These are phyloP conservation scores for Argynnis bischoffii DNA, from an alignment of 2,888 invertebrate genomes.

Conservation along the genomic window DNA sequence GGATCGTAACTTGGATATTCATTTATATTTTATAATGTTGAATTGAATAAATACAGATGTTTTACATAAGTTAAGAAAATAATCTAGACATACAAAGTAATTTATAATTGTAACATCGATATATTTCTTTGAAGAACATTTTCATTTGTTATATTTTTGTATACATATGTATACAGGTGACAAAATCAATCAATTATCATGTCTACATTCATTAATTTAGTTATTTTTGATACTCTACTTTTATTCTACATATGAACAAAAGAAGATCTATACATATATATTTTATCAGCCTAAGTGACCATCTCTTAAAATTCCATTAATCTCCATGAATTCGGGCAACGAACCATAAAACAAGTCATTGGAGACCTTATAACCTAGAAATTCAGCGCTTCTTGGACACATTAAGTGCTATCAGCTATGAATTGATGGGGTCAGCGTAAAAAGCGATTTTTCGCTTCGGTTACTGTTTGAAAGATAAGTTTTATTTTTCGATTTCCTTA, in stretches of 20 bases:
- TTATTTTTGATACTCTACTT: no score
- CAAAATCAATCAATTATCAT: no score
- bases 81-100: background rate
- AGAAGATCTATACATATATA: no score
- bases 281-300: no score
- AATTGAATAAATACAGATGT: background rate
- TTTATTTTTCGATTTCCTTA: background rate
- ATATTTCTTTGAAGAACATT: no score
- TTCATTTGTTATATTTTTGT: no score
- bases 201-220: no score
- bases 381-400: conserved; percentile 44
- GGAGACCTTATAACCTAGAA: conserved; percentile 51
- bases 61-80: background rate
- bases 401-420: conserved; percentile 45
- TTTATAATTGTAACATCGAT: background rate
- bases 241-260: no score
- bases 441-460: conserved; percentile 32
- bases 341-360: conserved; percentile 50
- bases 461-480: conserved; percentile 1
- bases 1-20: background rate
- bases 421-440: conserved; percentile 43
- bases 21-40: background rate
- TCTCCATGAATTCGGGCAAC: conserved; percentile 42
- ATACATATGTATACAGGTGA: no score
- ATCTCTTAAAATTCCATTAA: conserved; percentile 44